Conservation (phyloP, 2,113 vertebrate species). For the Globicephala melas region DNA sequence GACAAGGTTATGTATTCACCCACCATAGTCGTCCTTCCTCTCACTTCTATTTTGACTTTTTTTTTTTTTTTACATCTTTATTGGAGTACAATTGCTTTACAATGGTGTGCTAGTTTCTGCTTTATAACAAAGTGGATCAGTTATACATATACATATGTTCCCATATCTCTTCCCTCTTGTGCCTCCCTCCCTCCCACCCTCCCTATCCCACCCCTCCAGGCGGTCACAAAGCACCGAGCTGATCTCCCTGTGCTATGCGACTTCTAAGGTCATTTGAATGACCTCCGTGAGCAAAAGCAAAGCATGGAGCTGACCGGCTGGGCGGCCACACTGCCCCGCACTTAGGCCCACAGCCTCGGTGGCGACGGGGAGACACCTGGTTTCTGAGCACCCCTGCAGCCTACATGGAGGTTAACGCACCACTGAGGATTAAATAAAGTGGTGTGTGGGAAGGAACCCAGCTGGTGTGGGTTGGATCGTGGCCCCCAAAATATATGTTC, state of each 20-base stretch:
- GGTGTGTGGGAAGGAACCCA: not conserved
- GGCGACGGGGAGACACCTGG: not conserved
- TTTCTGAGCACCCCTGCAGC: not conserved
- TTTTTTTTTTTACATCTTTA: too few species aligned
- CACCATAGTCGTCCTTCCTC: not conserved
- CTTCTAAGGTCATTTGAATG: fast-evolving
- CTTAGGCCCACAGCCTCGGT: not conserved
- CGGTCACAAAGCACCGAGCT: too few species aligned
- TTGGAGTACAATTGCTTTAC: too few species aligned
- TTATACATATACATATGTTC: too few species aligned
- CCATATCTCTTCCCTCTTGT: too few species aligned
- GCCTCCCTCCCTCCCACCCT: too few species aligned
- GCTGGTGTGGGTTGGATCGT: not conserved
- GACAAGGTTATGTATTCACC: fast-evolving
- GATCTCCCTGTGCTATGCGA: not conserved
- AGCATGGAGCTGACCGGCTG: fast-evolving
- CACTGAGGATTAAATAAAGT: not conserved
- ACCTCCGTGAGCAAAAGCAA: not conserved
- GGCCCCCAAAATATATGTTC: not conserved
- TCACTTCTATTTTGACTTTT: not conserved
- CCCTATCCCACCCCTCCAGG: too few species aligned
- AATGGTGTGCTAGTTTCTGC: too few species aligned
- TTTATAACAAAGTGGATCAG: too few species aligned
- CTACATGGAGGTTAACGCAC: fast-evolving
- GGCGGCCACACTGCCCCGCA: fast-evolving